Conservation (phyloP, 2,113 vertebrate genomes). For the Blennius ocellaris region DNA sequence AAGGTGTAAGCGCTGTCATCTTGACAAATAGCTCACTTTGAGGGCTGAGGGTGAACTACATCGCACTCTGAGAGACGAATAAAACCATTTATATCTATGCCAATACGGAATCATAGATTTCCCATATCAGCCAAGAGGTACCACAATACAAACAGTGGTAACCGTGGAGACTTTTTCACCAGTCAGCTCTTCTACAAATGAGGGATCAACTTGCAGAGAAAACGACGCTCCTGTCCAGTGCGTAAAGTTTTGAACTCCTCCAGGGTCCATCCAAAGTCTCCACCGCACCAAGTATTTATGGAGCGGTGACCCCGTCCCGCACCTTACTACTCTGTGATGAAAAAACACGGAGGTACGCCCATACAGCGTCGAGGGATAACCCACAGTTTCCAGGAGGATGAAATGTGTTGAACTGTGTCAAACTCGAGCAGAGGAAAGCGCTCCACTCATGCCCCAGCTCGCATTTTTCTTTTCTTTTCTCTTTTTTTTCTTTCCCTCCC, state of each 20-base stretch:
- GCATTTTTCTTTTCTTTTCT: conserved; percentile 33
- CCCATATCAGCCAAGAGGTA: conserved; percentile 42
- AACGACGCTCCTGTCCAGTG: conserved; percentile 45
- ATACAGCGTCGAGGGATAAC: conserved; percentile 50
- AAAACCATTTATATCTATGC: conserved; percentile 29
- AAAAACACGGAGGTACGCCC: conserved; percentile 72
- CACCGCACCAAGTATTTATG: conserved; percentile 68
- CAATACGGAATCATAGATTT: conserved; percentile 49
- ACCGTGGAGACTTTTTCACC: conserved; percentile 15
- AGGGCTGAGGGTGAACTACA: conserved; percentile 66
- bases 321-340: conserved; percentile 72
- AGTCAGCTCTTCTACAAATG: conserved; percentile 28
- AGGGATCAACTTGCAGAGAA: conserved; percentile 43
- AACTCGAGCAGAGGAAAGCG: conserved; percentile 36
- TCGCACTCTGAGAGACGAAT: conserved; percentile 45
- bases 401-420: conserved; percentile 56
- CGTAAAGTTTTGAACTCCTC: conserved; percentile 44
- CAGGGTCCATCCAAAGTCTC: conserved; percentile 68
- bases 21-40: conserved; percentile 59
- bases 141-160: conserved; percentile 33
- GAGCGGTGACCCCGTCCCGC: conserved; percentile 71
- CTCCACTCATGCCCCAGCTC: conserved; percentile 53
- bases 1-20: conserved; percentile 87
- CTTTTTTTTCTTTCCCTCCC: neutral
- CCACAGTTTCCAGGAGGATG: conserved; percentile 58